A percentile compares a stretch with the other conserved stretches of the same genome.
phyloP scores from a whole-genome alignment of 1,140 invertebrate genomes.

The Triops cancriformis region DNA sequence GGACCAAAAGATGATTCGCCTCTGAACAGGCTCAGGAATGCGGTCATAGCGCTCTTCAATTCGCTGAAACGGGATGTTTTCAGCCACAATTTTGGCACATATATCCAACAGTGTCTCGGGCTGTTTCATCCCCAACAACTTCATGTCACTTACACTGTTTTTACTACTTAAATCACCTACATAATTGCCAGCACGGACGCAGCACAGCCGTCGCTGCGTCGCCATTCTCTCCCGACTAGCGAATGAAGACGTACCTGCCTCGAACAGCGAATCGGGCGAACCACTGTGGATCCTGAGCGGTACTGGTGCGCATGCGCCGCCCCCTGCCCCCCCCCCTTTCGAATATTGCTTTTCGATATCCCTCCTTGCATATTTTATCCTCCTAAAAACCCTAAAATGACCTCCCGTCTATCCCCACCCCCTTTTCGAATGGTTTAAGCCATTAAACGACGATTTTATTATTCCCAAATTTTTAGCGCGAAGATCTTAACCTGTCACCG shows the following conservation, averaged over 20 bases:
- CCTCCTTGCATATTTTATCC: neutral
- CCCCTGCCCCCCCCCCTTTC: neutral
- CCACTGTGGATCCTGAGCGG: neutral
- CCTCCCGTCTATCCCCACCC: neutral
- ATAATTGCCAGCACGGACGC: neutral
- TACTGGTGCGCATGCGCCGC: neutral
- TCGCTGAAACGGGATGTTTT: constrained; percentile 72
- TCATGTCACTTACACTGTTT: constrained; percentile 1
- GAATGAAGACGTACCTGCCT: neutral
- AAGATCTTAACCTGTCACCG: neutral
- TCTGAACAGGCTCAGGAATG: constrained; percentile 78
- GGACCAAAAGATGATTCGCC: constrained; percentile 77
- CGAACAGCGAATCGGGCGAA: neutral
- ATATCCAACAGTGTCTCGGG: constrained; percentile 58
- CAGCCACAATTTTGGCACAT: constrained; percentile 70
- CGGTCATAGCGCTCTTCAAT: constrained; percentile 77
- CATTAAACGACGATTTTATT: neutral
- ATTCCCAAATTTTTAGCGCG: neutral
- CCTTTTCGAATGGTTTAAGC: too few relatives aligned
- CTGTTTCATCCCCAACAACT: constrained; percentile 4
- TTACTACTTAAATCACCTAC: neutral
- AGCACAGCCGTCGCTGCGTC: neutral
- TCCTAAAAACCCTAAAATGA: neutral
- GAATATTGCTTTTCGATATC: neutral
- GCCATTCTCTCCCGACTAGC: constrained; percentile 7